Percentiles rank a stretch among this genome's conserved stretches.
These are phyloP conservation scores for Bufo gargarizans DNA, from an alignment of 2,113 vertebrate species.

Conservation along the genomic window DNA sequence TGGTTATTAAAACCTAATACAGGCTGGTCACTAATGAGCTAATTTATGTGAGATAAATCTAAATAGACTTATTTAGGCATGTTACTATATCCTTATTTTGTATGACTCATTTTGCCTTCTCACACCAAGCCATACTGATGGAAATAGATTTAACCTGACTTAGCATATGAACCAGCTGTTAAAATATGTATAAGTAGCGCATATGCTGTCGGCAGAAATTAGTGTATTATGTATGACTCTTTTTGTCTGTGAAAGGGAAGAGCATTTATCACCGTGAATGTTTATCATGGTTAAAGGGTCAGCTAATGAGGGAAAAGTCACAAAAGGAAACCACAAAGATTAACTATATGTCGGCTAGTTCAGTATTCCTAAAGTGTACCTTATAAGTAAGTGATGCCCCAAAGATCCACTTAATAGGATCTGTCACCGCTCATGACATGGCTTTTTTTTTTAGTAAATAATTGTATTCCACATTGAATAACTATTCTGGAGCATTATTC, in stretches of 20 bases:
- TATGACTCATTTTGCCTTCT: conserved; percentile 70
- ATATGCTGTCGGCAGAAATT: conserved; percentile 71
- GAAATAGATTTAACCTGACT: conserved; percentile 70
- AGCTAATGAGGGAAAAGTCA: conserved; percentile 45
- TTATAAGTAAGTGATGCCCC: not conserved
- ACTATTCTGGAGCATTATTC: no score
- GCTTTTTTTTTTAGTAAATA: no score
- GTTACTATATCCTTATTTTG: conserved; percentile 59
- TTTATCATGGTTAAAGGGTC: conserved; percentile 77
- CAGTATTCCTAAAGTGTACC: not conserved
- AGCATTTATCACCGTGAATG: conserved; percentile 77
- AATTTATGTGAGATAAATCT: not conserved
- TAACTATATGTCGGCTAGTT: not conserved
- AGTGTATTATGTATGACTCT: conserved; percentile 77
- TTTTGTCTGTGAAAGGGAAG: conserved; percentile 78
- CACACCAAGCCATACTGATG: conserved; percentile 66
- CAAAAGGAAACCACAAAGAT: not conserved
- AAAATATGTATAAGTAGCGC: conserved; percentile 78
- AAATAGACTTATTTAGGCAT: not conserved
- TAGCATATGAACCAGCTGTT: conserved; percentile 73
- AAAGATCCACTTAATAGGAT: not conserved
- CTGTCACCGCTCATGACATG: no score
- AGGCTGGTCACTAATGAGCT: no score
- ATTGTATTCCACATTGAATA: no score
- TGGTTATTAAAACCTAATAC: no score